Evolutionary conservation across 2,113 vertebrate species (phyloP).

Genomic region (Corythoichthys intestinalis): DNA sequence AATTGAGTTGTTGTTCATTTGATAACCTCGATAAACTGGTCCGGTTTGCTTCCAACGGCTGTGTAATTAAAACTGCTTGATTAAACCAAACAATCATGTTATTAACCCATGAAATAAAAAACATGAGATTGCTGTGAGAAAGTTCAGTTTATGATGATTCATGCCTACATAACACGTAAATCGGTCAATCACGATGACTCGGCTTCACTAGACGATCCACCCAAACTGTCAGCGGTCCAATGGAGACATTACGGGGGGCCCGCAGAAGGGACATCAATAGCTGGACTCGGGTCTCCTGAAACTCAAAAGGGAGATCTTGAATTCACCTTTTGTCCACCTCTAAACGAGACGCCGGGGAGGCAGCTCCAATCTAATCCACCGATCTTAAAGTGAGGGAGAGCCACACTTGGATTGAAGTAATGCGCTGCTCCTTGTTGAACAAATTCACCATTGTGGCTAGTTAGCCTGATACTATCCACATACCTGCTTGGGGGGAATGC

Average conservation of each 20-base stretch:
- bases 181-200: constrained; percentile 1
- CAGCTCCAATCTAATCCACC: constrained; percentile 56
- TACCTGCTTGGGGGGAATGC: constrained; percentile 69
- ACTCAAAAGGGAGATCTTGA: constrained; percentile 63
- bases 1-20: neutral
- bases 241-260: constrained; percentile 50
- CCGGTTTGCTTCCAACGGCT: constrained; percentile 3
- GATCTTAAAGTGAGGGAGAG: constrained; percentile 67
- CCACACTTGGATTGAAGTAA: constrained; percentile 68
- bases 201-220: neutral
- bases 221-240: constrained; percentile 18
- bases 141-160: constrained; percentile 6
- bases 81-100: constrained; percentile 10
- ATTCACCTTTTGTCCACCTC: constrained; percentile 69
- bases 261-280: constrained; percentile 50
- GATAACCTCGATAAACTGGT: constrained; percentile 18
- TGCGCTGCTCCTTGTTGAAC: constrained; percentile 69
- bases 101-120: constrained; percentile 7
- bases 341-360: constrained; percentile 68
- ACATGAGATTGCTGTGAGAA: constrained; percentile 14
- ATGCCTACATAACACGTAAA: constrained; percentile 1
- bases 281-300: constrained; percentile 56
- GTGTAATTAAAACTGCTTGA: constrained; percentile 18
- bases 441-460: constrained; percentile 72
- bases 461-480: constrained; percentile 71